A percentile compares a stretch with the other conserved stretches of the same genome.
Evolutionary conservation across 23 tunicate species (phyloP).

Genomic region (Halocynthia aurantium): DNA sequence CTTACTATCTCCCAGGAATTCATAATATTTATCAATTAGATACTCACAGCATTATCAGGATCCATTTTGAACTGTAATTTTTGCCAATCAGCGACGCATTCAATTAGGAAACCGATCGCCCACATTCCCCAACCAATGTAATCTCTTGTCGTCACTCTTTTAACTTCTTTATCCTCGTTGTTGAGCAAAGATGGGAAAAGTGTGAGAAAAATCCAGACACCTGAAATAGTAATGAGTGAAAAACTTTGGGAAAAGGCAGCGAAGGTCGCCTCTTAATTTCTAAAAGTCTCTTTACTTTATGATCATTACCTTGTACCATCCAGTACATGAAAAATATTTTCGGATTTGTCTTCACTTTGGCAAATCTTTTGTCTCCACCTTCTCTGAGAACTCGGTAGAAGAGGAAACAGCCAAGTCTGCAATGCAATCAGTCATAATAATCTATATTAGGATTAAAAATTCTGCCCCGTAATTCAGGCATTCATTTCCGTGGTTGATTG

Average conservation of each 20-base stretch:
- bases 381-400: conserved; percentile 42
- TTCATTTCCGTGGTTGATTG: background rate
- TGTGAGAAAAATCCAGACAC: conserved; percentile 71
- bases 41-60: conserved; percentile 67
- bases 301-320: conserved; percentile 67
- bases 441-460: background rate
- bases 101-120: conserved; percentile 64
- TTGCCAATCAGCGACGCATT: conserved; percentile 79
- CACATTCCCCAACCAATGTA: conserved; percentile 76
- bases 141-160: conserved; percentile 31
- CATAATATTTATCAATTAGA: too few species aligned
- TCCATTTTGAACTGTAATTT: conserved; percentile 51
- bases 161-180: conserved; percentile 23
- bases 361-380: conserved; percentile 70
- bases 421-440: background rate
- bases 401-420: conserved; percentile 54
- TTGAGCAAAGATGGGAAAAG: conserved; percentile 50
- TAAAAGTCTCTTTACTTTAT: background rate
- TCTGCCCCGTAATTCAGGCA: background rate
- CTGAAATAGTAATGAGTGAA: conserved; percentile 7
- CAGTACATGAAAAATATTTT: conserved; percentile 49
- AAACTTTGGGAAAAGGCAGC: background rate
- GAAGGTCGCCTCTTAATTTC: background rate
- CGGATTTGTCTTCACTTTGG: conserved; percentile 61
- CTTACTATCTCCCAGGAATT: too few species aligned